Conservation (phyloP, 1,140 invertebrate species). For the Aphis craccivora region DNA sequence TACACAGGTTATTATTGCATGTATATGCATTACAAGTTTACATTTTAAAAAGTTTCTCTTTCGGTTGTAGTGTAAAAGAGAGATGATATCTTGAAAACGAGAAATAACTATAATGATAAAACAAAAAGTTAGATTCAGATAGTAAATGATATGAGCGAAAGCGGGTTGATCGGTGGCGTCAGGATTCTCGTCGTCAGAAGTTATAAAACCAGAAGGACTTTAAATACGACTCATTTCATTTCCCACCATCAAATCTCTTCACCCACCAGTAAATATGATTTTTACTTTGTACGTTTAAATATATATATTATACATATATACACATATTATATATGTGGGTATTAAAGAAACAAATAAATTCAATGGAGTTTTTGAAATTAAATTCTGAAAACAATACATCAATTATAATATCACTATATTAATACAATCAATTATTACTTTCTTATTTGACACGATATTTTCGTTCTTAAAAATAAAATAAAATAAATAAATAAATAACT, state of each 20-base stretch:
- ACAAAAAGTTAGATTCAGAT: constrained; percentile 36
- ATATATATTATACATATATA: background rate
- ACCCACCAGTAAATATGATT: background rate
- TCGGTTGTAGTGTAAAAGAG: background rate
- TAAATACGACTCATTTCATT: background rate
- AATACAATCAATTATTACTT: background rate
- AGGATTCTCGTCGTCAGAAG: constrained; percentile 52
- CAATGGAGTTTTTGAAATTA: background rate
- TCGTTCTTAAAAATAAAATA: background rate
- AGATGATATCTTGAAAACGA: constrained; percentile 27
- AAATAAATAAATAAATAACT: no score
- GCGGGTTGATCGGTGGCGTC: constrained; percentile 26
- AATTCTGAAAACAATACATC: background rate
- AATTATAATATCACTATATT: background rate
- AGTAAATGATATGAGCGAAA: no score
- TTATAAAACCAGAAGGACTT: constrained; percentile 46
- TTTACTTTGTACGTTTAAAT: background rate
- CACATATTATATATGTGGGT: background rate
- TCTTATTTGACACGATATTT: background rate
- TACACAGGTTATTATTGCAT: background rate
- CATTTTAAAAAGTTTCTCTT: constrained; percentile 39
- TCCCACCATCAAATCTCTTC: background rate
- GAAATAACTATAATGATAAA: constrained; percentile 46
- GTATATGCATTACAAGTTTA: background rate
- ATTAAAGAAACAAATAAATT: constrained; percentile 35